Percentiles rank a stretch among this genome's conserved stretches.
phyloP scores from a whole-genome alignment of 1,140 invertebrate genomes.

The Onthophagus taurus region DNA sequence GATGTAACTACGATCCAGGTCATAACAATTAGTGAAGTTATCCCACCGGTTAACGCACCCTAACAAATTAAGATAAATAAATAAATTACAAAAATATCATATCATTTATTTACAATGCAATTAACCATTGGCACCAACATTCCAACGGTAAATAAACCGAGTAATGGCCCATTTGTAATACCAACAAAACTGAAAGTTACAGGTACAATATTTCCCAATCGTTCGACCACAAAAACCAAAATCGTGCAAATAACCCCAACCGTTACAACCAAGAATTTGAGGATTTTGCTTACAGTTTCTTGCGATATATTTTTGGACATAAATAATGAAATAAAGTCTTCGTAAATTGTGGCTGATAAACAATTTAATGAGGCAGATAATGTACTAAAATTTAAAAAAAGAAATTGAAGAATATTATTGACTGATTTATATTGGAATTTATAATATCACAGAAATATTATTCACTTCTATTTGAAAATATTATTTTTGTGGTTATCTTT shows the following conservation, averaged over 20 bases:
- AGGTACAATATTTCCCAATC: constrained; percentile 50
- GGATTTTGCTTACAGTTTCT: constrained; percentile 36
- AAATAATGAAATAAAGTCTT: constrained; percentile 48
- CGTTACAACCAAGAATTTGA: constrained; percentile 49
- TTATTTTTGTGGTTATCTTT: background rate
- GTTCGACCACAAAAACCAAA: constrained; percentile 51
- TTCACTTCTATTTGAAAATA: background rate
- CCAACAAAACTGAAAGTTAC: constrained; percentile 52
- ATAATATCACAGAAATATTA: too few relatives aligned
- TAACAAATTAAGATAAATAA: background rate
- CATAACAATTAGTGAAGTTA: background rate
- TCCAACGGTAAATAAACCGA: constrained; percentile 57
- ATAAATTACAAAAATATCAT: background rate
- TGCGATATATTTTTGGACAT: constrained; percentile 38
- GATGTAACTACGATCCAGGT: background rate
- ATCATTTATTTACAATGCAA: constrained; percentile 37
- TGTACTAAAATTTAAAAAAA: constrained; percentile 39
- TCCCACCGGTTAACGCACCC: constrained; percentile 5
- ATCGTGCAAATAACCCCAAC: constrained; percentile 47
- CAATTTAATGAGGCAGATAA: constrained; percentile 56
- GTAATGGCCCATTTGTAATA: constrained; percentile 51
- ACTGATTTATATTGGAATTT: too few relatives aligned
- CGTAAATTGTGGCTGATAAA: constrained; percentile 54
- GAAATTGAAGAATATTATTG: background rate
- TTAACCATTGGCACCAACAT: constrained; percentile 56